Evolutionary conservation across 1,140 invertebrate genomes (phyloP).

Genomic region (Tribolium madens): DNA sequence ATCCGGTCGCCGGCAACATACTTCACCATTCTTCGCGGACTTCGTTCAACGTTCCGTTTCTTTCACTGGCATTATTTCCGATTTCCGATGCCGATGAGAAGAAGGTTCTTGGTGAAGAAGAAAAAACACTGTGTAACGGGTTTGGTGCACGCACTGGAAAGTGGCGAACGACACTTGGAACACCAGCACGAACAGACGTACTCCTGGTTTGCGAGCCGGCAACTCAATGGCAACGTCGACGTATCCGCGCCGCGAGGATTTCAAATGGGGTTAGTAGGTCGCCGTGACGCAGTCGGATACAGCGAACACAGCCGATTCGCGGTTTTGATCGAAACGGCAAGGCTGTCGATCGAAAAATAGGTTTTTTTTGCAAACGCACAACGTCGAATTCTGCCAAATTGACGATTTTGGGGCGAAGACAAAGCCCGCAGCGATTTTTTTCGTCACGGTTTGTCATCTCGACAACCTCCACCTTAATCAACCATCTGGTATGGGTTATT

Average conservation of each 20-base stretch:
- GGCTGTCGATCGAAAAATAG: slow-evolving; percentile 55
- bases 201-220: slow-evolving; percentile 52
- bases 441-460: no score
- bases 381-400: neutral
- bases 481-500: neutral
- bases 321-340: slow-evolving; percentile 53
- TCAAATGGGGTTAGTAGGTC: slow-evolving; percentile 65
- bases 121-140: slow-evolving; percentile 6
- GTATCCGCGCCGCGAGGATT: slow-evolving; percentile 59
- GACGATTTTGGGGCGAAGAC: neutral
- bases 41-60: neutral
- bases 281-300: slow-evolving; percentile 60
- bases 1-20: slow-evolving; percentile 24
- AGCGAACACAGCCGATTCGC: slow-evolving; percentile 59
- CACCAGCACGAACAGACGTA: neutral
- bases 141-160: neutral
- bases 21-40: neutral
- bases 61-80: neutral
- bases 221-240: slow-evolving; percentile 60
- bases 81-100: neutral
- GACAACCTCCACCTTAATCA: no score
- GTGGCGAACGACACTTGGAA: neutral
- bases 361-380: slow-evolving; percentile 45
- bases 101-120: neutral
- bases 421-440: neutral